phyloP scores from a whole-genome alignment of 2,888 invertebrate species.

The Eueremaeus valkanovi region DNA sequence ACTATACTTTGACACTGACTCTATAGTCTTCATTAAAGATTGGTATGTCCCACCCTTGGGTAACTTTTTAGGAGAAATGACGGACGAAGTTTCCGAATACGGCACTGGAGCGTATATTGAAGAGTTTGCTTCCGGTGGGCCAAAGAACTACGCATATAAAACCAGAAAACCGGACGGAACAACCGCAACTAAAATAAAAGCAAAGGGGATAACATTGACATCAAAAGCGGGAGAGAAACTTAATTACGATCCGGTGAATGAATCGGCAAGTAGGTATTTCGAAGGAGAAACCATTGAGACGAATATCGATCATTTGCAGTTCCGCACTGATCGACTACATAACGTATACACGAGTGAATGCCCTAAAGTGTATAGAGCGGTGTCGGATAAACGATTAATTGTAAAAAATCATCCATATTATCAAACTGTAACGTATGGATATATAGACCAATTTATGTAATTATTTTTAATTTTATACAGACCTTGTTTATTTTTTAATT shows the following conservation, averaged over 20 bases:
- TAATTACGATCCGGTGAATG: constrained; percentile 44
- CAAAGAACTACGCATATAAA: constrained; percentile 51
- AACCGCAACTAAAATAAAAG: constrained; percentile 44
- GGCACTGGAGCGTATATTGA: constrained; percentile 48
- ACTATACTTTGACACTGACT: constrained; percentile 53
- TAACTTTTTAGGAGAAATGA: constrained; percentile 51
- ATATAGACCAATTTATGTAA: too few species aligned
- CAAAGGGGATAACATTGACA: constrained; percentile 48
- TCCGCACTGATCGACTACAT: not conserved
- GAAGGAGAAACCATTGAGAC: constrained; percentile 47
- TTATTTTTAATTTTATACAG: too few species aligned
- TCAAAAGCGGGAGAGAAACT: constrained; percentile 41
- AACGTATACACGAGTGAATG: not conserved
- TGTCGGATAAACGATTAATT: constrained; percentile 3
- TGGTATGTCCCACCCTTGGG: constrained; percentile 48
- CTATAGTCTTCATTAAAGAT: constrained; percentile 49
- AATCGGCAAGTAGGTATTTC: not conserved
- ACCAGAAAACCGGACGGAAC: constrained; percentile 36
- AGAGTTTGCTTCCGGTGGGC: constrained; percentile 51
- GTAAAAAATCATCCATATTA: too few species aligned
- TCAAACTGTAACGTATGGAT: too few species aligned
- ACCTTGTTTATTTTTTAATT: too few species aligned
- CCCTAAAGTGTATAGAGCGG: not conserved
- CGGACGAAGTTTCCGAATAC: constrained; percentile 50
- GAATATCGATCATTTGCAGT: constrained; percentile 46